These are phyloP conservation scores for Morone chrysops DNA, from an alignment of 2,113 vertebrate genomes.

Conservation along the genomic window DNA sequence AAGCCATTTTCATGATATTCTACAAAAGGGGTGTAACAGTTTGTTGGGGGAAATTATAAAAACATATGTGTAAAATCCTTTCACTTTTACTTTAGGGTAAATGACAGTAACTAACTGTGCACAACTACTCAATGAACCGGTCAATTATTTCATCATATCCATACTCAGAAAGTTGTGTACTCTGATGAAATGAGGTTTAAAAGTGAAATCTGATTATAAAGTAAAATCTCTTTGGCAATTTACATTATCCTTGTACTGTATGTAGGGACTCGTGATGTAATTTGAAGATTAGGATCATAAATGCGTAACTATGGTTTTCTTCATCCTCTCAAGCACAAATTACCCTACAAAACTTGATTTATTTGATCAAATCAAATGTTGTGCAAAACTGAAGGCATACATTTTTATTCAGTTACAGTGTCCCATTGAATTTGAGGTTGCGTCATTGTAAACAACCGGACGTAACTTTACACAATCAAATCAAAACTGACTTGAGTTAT, in stretches of 20 bases:
- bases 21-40: not conserved
- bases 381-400: not conserved
- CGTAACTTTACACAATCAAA: not conserved
- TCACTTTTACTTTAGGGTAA: not conserved
- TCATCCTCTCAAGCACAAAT: not conserved
- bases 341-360: not conserved
- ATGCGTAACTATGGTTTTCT: not conserved
- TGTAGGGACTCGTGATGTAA: conserved; percentile 13
- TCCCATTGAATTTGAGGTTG: not conserved
- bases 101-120: not conserved
- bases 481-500: not conserved
- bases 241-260: not conserved
- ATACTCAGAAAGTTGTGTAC: not conserved
- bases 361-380: not conserved
- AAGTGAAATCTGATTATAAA: conserved; percentile 8
- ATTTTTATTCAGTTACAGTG: not conserved
- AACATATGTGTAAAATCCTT: not conserved
- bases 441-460: not conserved
- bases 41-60: not conserved
- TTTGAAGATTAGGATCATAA: conserved; percentile 4
- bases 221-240: not conserved
- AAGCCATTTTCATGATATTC: not conserved
- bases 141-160: not conserved
- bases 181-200: not conserved
- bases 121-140: not conserved